Base-by-base conservation (phyloP, 30 jellyfish, hydroid and myxozoan genomes). In the Chrysaora quinquecirrha region DNA sequence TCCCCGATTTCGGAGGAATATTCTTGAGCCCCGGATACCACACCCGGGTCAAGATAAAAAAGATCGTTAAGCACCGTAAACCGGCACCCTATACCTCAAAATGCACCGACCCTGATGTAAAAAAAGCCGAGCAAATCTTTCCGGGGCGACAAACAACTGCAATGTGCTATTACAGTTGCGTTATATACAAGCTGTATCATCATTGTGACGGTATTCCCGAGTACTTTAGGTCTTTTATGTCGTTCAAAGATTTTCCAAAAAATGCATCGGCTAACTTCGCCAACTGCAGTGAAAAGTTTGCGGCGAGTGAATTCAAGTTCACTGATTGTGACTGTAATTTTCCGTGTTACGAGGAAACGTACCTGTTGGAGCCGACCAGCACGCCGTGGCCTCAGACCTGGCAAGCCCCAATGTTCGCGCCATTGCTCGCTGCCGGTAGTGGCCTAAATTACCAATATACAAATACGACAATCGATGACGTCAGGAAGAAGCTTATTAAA, bases 371-470 rank as follows among this genome's bases (percentile, higher is more conserved):
- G 28, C 30, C 65, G 27, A 76, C 49, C 19, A 38, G 46, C 33
- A 29, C 48, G 61, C 87, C 76, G 4, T 76, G 87, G 87, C 87
- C 87, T 1, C 60, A 32, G 56, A 58, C 20, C 10, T 56, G 77
- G 78, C 87, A 76, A 30, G 32, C 34, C 10, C 16, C 38, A 34
- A 16, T 27, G 6, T 58, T 54, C 2, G 21, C 76, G 21, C 70
- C 30, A 6, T 1, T 76, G 64, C 47, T 76, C 49, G 54, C 54
- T 14, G 14, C 54, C 54, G 54, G 54, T 38, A 14, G 54, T 6
- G 54, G 11, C 11, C 6, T 6, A 3, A 3, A 38, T 38, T 6
- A 38, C 54, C 54, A 6, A 38, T 3, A 14, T 48, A 70, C 68
- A 7, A 33, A 2, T 58, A 47, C 58, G 25, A 3, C 85, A 1